These are phyloP conservation scores for Thalpophila matura DNA, from an alignment of 2,888 invertebrate genomes.

Conservation along the genomic window DNA sequence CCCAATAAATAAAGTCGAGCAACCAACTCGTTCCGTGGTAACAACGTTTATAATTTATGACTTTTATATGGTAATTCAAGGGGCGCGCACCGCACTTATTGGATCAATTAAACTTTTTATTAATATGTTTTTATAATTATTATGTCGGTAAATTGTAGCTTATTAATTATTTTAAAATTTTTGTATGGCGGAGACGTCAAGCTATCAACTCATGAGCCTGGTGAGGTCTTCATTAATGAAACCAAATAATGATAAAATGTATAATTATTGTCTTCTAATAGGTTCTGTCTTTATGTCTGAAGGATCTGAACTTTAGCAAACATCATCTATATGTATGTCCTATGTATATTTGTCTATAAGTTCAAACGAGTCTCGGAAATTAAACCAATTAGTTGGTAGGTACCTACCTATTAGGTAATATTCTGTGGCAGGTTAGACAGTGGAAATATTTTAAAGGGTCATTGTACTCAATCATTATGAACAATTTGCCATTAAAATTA, in stretches of 20 bases:
- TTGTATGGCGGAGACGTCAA: neutral
- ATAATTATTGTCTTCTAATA: no score
- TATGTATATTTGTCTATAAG: no score
- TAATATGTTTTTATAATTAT: slow-evolving; percentile 57
- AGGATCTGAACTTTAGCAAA: no score
- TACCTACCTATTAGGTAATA: no score
- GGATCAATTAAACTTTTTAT: slow-evolving; percentile 63
- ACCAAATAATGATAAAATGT: neutral
- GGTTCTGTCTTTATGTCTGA: no score
- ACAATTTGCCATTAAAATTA: no score
- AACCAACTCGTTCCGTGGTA: slow-evolving; percentile 33
- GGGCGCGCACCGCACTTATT: slow-evolving; percentile 56
- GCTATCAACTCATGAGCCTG: neutral
- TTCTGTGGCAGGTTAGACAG: no score
- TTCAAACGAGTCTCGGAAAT: no score
- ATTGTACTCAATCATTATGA: no score
- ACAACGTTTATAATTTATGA: slow-evolving; percentile 55
- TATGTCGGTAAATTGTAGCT: slow-evolving; percentile 34
- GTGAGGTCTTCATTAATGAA: neutral
- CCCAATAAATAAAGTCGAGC: slow-evolving; percentile 54
- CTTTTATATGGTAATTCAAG: slow-evolving; percentile 52
- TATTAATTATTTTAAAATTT: slow-evolving; percentile 24
- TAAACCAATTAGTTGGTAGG: no score
- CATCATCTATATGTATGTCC: no score
- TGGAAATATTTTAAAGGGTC: no score